A percentile compares a stretch with the other conserved stretches of the same genome.
Conservation (phyloP, 2,797 vertebrate species). For the Eupleurogrammus muticus region DNA sequence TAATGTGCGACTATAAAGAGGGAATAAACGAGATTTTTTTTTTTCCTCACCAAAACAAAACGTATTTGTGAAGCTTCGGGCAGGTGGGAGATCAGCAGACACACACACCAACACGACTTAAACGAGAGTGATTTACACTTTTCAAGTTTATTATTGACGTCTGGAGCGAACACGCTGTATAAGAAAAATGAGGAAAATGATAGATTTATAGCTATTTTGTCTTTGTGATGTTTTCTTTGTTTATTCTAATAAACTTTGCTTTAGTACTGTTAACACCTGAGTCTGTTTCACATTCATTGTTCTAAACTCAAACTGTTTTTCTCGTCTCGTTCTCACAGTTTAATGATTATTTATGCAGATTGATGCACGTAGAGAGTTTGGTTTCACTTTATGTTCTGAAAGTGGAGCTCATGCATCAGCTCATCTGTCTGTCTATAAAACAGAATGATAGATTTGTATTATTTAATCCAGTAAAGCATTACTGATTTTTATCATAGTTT, state of each 20-base stretch:
- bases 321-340: too few species aligned
- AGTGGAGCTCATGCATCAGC: too few species aligned
- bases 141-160: constrained; percentile 56
- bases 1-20: constrained; percentile 43
- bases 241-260: constrained; percentile 88
- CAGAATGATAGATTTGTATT: too few species aligned
- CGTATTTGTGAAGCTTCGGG: constrained; percentile 49
- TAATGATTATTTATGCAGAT: too few species aligned
- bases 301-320: too few species aligned
- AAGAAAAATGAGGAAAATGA: constrained; percentile 59
- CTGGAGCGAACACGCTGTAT: constrained; percentile 53
- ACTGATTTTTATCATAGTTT: too few species aligned
- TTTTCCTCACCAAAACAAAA: constrained; percentile 47
- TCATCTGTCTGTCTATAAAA: too few species aligned
- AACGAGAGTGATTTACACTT: constrained; percentile 52
- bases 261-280: constrained; percentile 68
- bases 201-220: constrained; percentile 85
- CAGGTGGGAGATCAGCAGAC: constrained; percentile 32
- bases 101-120: constrained; percentile 20
- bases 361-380: too few species aligned
- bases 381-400: too few species aligned
- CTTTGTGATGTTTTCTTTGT: constrained; percentile 83
- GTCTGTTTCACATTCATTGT: constrained; percentile 15
- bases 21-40: constrained; percentile 38
- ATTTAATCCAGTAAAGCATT: too few species aligned